phyloP scores from a whole-genome alignment of 2,888 invertebrate genomes.

The Ligdia adustata region DNA sequence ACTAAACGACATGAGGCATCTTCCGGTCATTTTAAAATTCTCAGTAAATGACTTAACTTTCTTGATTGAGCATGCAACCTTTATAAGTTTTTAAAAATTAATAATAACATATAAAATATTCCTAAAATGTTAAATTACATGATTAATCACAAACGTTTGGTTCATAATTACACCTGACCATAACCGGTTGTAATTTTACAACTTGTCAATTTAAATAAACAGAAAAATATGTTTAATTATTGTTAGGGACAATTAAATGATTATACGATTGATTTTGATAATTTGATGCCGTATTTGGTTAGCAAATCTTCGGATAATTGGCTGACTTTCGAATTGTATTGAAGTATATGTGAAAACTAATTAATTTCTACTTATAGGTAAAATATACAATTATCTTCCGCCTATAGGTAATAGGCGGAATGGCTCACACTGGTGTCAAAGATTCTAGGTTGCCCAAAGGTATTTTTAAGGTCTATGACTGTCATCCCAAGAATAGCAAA shows the following conservation, averaged over 20 bases:
- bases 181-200: slow-evolving; percentile 33
- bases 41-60: slow-evolving; percentile 2
- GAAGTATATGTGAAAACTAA: slow-evolving; percentile 4
- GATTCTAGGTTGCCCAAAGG: too few species aligned
- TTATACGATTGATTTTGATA: slow-evolving; percentile 26
- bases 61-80: slow-evolving; percentile 4
- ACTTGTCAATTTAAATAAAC: slow-evolving; percentile 34
- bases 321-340: slow-evolving; percentile 22
- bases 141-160: slow-evolving; percentile 27
- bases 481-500: too few species aligned
- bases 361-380: too few species aligned
- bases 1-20: slow-evolving; percentile 3
- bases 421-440: too few species aligned
- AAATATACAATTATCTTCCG: too few species aligned
- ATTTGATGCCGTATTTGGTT: slow-evolving; percentile 36
- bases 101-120: slow-evolving; percentile 6
- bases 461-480: too few species aligned
- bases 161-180: slow-evolving; percentile 28
- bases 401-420: too few species aligned
- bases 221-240: slow-evolving; percentile 30
- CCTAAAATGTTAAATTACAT: slow-evolving; percentile 14
- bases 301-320: slow-evolving; percentile 21
- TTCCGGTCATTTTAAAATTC: neutral
- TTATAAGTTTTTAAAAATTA: slow-evolving; percentile 1
- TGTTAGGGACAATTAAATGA: slow-evolving; percentile 28